phyloP scores from a whole-genome alignment of 2,888 invertebrate genomes.

The Bellardia pandia region DNA sequence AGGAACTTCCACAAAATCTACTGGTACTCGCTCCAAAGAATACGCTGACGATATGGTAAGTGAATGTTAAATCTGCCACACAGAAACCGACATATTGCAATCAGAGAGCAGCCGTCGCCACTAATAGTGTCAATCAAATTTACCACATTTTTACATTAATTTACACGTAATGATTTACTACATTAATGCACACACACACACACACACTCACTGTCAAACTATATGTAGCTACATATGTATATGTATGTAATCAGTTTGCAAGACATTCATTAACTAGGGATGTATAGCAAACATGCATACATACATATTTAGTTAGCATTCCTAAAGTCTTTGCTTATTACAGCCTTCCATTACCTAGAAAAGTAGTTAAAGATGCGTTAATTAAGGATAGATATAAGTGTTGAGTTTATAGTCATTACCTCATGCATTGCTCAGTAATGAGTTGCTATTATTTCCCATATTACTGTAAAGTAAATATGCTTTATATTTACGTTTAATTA shows the following conservation, averaged over 20 bases:
- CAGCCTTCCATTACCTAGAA: too few relatives aligned
- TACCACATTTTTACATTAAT: neutral
- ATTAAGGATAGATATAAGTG: too few relatives aligned
- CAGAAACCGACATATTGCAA: neutral
- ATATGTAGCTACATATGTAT: neutral
- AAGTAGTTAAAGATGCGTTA: too few relatives aligned
- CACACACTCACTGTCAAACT: neutral
- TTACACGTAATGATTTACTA: conserved; percentile 7
- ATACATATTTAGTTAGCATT: neutral
- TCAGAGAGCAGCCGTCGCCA: neutral
- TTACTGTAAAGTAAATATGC: too few relatives aligned
- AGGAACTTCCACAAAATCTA: conserved; percentile 87
- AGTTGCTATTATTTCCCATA: too few relatives aligned
- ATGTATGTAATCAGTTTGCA: neutral
- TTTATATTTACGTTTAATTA: too few relatives aligned
- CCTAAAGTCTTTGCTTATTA: too few relatives aligned
- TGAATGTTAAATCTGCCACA: neutral
- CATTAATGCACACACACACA: neutral
- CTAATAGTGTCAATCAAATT: conserved; percentile 6
- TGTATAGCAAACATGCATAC: neutral
- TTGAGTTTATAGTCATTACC: too few relatives aligned
- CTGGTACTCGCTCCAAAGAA: conserved; percentile 87
- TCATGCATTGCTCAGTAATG: too few relatives aligned
- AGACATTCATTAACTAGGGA: conserved; percentile 11
- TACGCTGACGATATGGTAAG: conserved; percentile 88